Base-by-base conservation (phyloP, 2,797 vertebrate species). In the Falco peregrinus region DNA sequence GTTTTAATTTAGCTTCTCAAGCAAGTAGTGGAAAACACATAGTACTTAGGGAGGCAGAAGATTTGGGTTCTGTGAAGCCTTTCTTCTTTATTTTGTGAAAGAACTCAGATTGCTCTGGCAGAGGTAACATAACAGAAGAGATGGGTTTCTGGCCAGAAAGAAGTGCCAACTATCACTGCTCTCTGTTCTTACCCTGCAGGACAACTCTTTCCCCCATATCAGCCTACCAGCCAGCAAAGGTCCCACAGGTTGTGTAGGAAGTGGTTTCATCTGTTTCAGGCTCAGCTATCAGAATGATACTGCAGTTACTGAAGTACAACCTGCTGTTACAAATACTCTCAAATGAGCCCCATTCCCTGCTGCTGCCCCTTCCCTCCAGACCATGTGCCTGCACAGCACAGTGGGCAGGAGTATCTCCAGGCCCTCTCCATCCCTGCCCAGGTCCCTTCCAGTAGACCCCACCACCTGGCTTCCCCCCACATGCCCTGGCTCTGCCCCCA, bases 1-100 rank as follows among this genome's bases (percentile, higher is more conserved):
- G 65, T 76, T 70, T 90, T 76, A 94, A 82, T 81, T 79, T 74
- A 80, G 24, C 13, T 90, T 56, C 39, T 92, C 43, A 68, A 64
- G 39, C 47, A 85, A 80, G 9, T 5, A 71, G 11, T 67, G 20
- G 41, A 76, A 87, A 82, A 80, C 18, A 60, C 31, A 79, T 31
- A 61, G 35, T 75, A 31, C 33, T 43, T 43, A 33, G 10, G 28
- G 22, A 93, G n/a, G 35, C 47, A 56, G 24, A 85, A 21, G 20
- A 84, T 57, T 29, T 69, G 37, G 25, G 4, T 64, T 77, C 64
- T 86, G 51, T 51, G 26, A 95, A 83, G 69, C 29, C 6, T 67
- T 93, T 79, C 25, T 21, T 41, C 43, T 68, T 80, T 47, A 8
- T 79, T 81, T 77, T 88, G 37, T 73, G 28, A 37, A 90, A 87